Evolutionary conservation across 2,888 invertebrate genomes (phyloP).

Genomic region (Noctua comes): DNA sequence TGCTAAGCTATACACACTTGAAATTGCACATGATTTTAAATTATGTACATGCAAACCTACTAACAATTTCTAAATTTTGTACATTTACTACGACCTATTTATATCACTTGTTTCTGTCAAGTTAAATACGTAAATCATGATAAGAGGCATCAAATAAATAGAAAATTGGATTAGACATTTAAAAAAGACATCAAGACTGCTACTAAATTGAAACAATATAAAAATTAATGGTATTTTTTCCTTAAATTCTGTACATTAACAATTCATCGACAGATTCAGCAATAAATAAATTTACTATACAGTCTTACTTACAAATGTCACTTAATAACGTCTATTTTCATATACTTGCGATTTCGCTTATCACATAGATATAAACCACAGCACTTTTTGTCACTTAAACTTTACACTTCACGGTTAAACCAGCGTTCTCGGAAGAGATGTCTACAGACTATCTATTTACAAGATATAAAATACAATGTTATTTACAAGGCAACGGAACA

Average conservation of each 20-base stretch:
- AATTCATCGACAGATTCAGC: slow-evolving; percentile 84
- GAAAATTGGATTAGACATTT: slow-evolving; percentile 79
- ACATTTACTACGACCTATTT: slow-evolving; percentile 86
- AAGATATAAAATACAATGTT: slow-evolving; percentile 78
- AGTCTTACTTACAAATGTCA: slow-evolving; percentile 86
- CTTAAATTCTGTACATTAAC: slow-evolving; percentile 86
- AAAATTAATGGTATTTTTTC: slow-evolving; percentile 82
- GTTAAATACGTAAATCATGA: slow-evolving; percentile 78
- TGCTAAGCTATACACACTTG: slow-evolving; percentile 82
- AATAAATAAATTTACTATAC: slow-evolving; percentile 90
- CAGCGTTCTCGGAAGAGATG: slow-evolving; percentile 81
- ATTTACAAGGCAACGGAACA: slow-evolving; percentile 78
- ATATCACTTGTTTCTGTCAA: slow-evolving; percentile 86
- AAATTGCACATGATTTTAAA: slow-evolving; percentile 89
- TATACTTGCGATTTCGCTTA: slow-evolving; percentile 85
- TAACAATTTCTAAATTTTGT: slow-evolving; percentile 87
- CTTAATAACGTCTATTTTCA: slow-evolving; percentile 78
- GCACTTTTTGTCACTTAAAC: slow-evolving; percentile 90
- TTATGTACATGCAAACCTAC: slow-evolving; percentile 83
- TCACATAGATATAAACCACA: slow-evolving; percentile 89
- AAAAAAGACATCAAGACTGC: slow-evolving; percentile 80
- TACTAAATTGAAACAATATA: slow-evolving; percentile 85
- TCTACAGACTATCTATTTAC: slow-evolving; percentile 82
- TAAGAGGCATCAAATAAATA: slow-evolving; percentile 83
- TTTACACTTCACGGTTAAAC: slow-evolving; percentile 82